Percentiles rank a stretch among this genome's conserved stretches.
Conservation (phyloP, 2,888 invertebrate species). For the Beris chalybata region DNA sequence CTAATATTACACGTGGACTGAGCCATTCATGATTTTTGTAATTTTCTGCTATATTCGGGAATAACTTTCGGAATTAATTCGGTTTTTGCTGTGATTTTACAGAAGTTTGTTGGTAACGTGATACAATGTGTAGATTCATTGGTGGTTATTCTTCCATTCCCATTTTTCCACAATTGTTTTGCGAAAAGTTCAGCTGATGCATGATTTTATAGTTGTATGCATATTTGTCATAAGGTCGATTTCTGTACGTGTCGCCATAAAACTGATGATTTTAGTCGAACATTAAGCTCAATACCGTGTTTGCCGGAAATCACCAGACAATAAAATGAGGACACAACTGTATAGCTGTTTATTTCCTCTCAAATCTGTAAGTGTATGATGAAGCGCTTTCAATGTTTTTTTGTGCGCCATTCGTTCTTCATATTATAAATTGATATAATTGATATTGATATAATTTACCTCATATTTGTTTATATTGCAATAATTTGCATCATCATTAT, state of each 20-base stretch:
- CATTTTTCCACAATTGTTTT: slow-evolving; percentile 21
- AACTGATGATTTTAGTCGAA: too few species aligned
- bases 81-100: slow-evolving; percentile 30
- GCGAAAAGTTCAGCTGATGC: slow-evolving; percentile 31
- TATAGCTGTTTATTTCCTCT: slow-evolving; percentile 18
- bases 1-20: slow-evolving; percentile 6
- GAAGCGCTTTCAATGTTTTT: slow-evolving; percentile 23
- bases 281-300: too few species aligned
- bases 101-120: background rate
- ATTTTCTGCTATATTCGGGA: slow-evolving; percentile 25
- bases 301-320: slow-evolving; percentile 45
- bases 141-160: slow-evolving; percentile 40
- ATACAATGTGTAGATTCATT: slow-evolving; percentile 27
- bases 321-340: slow-evolving; percentile 40
- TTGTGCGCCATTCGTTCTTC: background rate
- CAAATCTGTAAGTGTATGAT: slow-evolving; percentile 26
- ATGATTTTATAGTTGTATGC: slow-evolving; percentile 36
- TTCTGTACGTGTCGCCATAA: slow-evolving; percentile 35
- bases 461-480: background rate
- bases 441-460: slow-evolving; percentile 26
- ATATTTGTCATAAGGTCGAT: slow-evolving; percentile 32
- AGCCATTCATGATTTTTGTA: slow-evolving; percentile 9
- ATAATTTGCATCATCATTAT: slow-evolving; percentile 40
- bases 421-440: slow-evolving; percentile 21
- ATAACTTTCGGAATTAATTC: slow-evolving; percentile 44